These are phyloP conservation scores for Atherix ibis DNA, from an alignment of 2,888 invertebrate species.

Conservation along the genomic window DNA sequence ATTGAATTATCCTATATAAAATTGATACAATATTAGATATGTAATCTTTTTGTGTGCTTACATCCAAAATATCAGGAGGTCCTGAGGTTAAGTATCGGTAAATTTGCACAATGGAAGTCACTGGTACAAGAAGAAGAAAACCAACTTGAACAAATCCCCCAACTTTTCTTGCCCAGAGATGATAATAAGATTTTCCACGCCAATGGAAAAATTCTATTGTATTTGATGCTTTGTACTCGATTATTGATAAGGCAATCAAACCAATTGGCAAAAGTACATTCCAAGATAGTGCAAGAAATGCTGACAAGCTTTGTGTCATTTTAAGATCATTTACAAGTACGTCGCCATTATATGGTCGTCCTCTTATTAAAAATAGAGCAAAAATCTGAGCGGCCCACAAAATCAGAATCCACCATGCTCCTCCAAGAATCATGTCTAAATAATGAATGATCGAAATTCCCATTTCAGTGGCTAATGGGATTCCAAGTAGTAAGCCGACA, in stretches of 20 bases:
- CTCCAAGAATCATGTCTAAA: conserved; percentile 68
- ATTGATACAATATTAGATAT: not conserved
- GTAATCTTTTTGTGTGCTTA: conserved; percentile 33
- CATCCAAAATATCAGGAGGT: conserved; percentile 75
- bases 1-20: conserved; percentile 3
- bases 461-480: conserved; percentile 73
- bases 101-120: conserved; percentile 40
- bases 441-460: conserved; percentile 72
- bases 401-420: conserved; percentile 75
- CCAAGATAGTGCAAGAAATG: conserved; percentile 69
- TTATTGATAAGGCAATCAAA: conserved; percentile 54
- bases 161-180: conserved; percentile 61
- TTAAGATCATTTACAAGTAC: conserved; percentile 29
- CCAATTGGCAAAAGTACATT: conserved; percentile 72
- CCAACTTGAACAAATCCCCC: conserved; percentile 63
- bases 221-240: conserved; percentile 54
- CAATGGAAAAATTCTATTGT: conserved; percentile 52
- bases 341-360: conserved; percentile 66
- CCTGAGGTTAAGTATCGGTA: conserved; percentile 65
- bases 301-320: conserved; percentile 39
- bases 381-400: conserved; percentile 59
- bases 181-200: conserved; percentile 59
- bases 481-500: conserved; percentile 64
- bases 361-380: conserved; percentile 74
- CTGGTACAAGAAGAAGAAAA: conserved; percentile 53